A percentile compares a stretch with the other conserved stretches of the same genome.
These are phyloP conservation scores for Callinectes sapidus DNA, from an alignment of 2,888 invertebrate genomes.

Conservation along the genomic window DNA sequence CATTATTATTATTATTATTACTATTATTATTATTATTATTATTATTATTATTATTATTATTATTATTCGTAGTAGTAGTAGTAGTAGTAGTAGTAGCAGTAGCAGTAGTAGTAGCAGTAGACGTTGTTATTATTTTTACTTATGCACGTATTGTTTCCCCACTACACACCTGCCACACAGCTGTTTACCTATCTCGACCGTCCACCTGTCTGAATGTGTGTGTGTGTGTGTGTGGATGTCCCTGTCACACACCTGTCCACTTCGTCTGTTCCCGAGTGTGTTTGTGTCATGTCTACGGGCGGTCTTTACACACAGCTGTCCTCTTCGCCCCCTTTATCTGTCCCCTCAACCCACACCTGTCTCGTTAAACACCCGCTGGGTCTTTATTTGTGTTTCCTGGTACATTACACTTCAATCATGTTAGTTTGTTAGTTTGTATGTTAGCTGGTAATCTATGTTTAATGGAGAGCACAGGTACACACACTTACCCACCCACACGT, in stretches of 20 bases:
- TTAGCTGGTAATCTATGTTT: neutral
- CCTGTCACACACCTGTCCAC: neutral
- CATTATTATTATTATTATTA: too few species aligned
- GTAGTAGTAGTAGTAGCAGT: constrained; percentile 22
- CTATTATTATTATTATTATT: too few species aligned
- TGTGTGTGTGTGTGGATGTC: neutral
- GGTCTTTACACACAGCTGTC: neutral
- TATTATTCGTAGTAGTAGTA: neutral
- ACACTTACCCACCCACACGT: neutral
- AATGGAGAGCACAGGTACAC: neutral
- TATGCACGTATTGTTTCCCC: neutral
- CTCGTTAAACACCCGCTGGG: neutral
- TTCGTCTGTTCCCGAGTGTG: neutral
- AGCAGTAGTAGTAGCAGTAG: constrained; percentile 9
- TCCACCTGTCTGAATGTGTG: neutral
- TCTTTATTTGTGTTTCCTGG: neutral
- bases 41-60: too few species aligned
- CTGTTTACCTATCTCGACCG: neutral
- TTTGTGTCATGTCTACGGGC: neutral
- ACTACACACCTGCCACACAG: neutral
- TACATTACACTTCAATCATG: neutral
- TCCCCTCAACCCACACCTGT: neutral
- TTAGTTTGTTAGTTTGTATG: neutral
- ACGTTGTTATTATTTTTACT: neutral
- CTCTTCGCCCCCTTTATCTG: neutral